Conservation (phyloP, 2,888 invertebrate species). For the Hipparchia semele region DNA sequence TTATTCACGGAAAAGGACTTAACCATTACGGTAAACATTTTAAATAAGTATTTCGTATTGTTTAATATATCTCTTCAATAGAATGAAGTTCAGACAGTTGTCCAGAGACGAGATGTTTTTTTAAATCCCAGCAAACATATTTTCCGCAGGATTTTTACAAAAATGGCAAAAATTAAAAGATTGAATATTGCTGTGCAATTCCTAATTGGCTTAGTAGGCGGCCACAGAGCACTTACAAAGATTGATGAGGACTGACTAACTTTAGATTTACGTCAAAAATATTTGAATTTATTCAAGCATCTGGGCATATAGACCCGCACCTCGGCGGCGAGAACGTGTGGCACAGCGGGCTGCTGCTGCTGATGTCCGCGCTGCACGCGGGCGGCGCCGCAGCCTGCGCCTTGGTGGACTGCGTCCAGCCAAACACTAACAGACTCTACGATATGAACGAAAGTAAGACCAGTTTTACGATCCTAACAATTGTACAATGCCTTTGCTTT, state of each 20-base stretch:
- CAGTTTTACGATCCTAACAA: too few species aligned
- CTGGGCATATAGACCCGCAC: constrained; percentile 68
- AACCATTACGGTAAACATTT: constrained; percentile 63
- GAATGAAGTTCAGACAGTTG: too few species aligned
- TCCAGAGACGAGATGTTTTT: too few species aligned
- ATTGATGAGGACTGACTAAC: too few species aligned
- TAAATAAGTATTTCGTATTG: background rate
- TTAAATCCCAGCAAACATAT: too few species aligned
- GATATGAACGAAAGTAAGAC: constrained; percentile 60
- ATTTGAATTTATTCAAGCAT: constrained; percentile 51
- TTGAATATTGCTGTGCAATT: too few species aligned
- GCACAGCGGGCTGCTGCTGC: constrained; percentile 61
- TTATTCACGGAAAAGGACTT: constrained; percentile 71
- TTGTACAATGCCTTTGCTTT: too few species aligned
- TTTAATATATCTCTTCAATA: too few species aligned
- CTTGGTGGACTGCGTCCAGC: constrained; percentile 56
- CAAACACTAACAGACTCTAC: constrained; percentile 45
- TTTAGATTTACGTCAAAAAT: background rate
- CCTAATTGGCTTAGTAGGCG: too few species aligned
- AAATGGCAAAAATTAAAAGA: too few species aligned
- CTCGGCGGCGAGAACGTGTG: constrained; percentile 68
- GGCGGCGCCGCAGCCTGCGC: constrained; percentile 63
- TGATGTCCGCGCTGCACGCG: constrained; percentile 56
- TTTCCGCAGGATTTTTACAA: too few species aligned
- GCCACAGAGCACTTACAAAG: too few species aligned